phyloP scores from a whole-genome alignment of 2,797 vertebrate genomes.

The Cossypha niveicapilla region DNA sequence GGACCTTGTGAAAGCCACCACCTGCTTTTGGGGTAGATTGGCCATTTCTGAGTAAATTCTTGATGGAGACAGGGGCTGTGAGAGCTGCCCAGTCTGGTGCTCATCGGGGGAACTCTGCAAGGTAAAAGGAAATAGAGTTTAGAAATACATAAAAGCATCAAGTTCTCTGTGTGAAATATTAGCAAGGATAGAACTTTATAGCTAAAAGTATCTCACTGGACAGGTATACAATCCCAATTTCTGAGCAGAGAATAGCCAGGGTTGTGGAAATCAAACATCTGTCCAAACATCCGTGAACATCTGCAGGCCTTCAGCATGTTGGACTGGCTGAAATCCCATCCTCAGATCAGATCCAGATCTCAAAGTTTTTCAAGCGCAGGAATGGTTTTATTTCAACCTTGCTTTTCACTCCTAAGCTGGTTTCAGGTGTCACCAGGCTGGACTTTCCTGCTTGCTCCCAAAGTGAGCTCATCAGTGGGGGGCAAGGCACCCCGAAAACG shows the following conservation, averaged over 20 bases:
- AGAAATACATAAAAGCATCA: neutral
- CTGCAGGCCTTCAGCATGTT: neutral
- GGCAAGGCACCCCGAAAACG: fast-evolving
- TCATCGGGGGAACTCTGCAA: neutral
- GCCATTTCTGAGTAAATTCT: neutral
- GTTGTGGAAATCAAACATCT: neutral
- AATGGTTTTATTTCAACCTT: neutral
- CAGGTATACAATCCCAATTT: neutral
- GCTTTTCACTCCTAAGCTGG: neutral
- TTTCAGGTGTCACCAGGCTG: neutral
- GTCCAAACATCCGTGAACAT: neutral
- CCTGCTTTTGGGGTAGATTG: neutral
- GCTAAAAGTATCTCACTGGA: neutral
- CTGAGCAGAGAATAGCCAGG: neutral
- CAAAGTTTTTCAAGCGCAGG: neutral
- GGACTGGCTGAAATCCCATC: neutral
- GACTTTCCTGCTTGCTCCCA: fast-evolving
- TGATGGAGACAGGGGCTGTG: fast-evolving
- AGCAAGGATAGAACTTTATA: neutral
- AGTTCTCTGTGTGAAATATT: neutral
- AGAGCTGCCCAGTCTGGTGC: neutral
- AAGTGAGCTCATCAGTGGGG: fast-evolving
- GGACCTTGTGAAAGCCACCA: neutral
- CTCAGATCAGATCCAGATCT: neutral
- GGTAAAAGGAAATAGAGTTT: neutral